Evolutionary conservation across 2,113 vertebrate species (phyloP).

Genomic region (Rhagologus leucostigma): DNA sequence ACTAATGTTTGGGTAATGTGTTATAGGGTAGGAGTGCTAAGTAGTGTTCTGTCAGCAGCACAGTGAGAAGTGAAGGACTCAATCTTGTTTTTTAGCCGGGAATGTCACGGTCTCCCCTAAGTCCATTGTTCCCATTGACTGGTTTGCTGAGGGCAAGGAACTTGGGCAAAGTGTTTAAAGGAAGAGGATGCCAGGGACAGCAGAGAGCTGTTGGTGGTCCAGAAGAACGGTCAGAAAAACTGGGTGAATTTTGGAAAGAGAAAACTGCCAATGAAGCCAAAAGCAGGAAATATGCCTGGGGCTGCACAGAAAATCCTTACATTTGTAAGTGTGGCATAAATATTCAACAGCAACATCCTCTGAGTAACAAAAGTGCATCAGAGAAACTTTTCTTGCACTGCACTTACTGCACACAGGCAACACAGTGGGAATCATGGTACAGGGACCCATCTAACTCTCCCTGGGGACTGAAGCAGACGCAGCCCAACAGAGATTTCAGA

Average conservation of each 20-base stretch:
- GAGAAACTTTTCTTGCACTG: background rate
- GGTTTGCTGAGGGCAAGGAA: background rate
- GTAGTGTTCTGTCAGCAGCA: constrained; percentile 35
- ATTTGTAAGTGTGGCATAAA: background rate
- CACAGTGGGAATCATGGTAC: rapidly evolving
- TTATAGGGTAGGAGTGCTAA: constrained; percentile 13
- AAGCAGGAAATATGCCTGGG: background rate
- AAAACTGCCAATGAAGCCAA: background rate
- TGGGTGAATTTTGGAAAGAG: background rate
- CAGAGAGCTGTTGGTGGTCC: background rate
- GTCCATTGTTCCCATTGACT: background rate
- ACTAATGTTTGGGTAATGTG: constrained; percentile 29
- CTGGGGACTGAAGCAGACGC: background rate
- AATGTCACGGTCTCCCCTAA: background rate
- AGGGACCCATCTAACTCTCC: background rate
- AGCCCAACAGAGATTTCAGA: background rate
- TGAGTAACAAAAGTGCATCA: background rate
- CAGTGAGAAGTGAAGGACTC: constrained; percentile 29
- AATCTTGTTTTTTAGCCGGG: background rate
- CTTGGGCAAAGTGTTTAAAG: background rate
- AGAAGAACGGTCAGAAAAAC: background rate
- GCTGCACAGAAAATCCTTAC: background rate
- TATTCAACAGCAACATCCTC: background rate
- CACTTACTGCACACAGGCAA: background rate
- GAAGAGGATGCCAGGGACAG: background rate